Percentiles rank a stretch among this genome's conserved stretches.
Conservation (phyloP, 2,797 vertebrate species). For the Myotis pilosus region DNA sequence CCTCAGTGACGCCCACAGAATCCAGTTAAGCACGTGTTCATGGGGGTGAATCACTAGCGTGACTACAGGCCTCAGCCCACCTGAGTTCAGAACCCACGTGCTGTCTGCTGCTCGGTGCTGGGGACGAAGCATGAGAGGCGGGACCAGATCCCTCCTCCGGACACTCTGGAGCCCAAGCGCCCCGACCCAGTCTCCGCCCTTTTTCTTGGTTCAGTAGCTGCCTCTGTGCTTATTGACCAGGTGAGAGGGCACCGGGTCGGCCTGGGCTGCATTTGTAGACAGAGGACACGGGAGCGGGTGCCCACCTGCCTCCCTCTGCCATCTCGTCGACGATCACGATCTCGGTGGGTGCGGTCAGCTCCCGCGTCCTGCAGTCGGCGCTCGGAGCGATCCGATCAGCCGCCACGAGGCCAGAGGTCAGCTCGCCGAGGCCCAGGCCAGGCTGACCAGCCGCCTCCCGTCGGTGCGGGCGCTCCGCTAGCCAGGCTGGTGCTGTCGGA, state of each 20-base stretch:
- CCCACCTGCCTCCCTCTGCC: neutral
- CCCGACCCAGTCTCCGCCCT: neutral
- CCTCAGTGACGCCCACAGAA: neutral
- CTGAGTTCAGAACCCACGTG: neutral
- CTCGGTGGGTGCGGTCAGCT: neutral
- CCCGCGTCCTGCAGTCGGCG: neutral
- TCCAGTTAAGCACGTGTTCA: neutral
- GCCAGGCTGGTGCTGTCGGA: neutral
- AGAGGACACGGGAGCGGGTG: neutral
- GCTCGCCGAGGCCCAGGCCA: neutral
- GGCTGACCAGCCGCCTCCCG: no score
- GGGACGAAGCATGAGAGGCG: neutral
- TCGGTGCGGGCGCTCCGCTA: no score
- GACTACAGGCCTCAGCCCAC: neutral
- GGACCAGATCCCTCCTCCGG: neutral
- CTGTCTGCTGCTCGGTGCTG: neutral
- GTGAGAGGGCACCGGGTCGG: neutral
- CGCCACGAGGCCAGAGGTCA: neutral
- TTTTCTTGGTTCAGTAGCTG: neutral
- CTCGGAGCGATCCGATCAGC: neutral
- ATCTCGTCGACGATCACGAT: neutral
- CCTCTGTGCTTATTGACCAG: neutral
- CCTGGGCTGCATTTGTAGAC: neutral
- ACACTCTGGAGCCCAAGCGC: neutral
- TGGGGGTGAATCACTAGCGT: neutral